Conservation (phyloP, 2,113 vertebrate species). For the Elephantulus edwardii region DNA sequence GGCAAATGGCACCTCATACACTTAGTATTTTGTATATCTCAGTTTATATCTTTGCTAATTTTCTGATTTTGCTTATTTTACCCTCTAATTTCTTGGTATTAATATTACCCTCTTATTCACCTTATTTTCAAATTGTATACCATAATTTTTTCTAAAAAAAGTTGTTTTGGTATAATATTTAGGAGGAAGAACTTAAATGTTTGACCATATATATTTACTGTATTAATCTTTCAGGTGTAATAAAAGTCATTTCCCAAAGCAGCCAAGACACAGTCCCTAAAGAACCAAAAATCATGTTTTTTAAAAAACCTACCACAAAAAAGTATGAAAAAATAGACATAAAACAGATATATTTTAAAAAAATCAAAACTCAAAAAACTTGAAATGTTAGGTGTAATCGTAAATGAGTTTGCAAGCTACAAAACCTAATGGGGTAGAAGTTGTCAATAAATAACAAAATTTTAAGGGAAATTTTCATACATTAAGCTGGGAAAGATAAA, state of each 20-base stretch:
- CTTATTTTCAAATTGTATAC: not conserved
- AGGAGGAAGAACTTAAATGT: conserved; percentile 12
- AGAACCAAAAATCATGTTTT: not conserved
- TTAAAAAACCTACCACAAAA: not conserved
- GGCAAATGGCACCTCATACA: not conserved
- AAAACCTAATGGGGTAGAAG: not conserved
- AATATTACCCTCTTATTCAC: not conserved
- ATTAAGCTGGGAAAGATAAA: conserved; percentile 24
- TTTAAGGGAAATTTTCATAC: not conserved
- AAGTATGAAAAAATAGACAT: not conserved
- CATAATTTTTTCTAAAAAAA: not conserved
- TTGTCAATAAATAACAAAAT: not conserved
- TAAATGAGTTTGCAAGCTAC: conserved; percentile 25
- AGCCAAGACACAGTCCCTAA: not conserved
- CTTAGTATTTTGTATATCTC: conserved; percentile 2
- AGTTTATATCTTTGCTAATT: not conserved
- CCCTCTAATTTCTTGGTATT: not conserved
- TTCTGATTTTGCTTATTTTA: conserved; percentile 32
- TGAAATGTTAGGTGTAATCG: not conserved
- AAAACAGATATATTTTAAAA: conserved; percentile 6
- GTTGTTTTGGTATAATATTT: not conserved
- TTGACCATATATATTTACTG: not conserved
- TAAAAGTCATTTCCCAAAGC: conserved; percentile 18
- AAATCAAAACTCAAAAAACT: conserved; percentile 9
- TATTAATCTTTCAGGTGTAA: conserved; percentile 8